Evolutionary conservation across 37 sponge, comb jelly and placozoan genomes (phyloP), one percentile per base, ranked within the genome.

Genomic region (Crambe crambe): DNA sequence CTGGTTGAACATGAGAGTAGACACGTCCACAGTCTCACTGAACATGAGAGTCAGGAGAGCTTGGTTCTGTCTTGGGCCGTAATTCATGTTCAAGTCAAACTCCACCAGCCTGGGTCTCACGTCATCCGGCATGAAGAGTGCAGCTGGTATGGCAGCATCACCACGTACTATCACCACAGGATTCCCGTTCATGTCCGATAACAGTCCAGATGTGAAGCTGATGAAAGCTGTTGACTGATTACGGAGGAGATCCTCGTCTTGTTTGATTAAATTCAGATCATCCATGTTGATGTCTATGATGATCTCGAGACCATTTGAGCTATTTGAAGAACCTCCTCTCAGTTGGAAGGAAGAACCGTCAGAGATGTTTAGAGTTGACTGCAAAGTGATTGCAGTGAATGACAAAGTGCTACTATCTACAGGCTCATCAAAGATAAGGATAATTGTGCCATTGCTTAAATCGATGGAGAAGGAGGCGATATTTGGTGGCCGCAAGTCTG

Each of bases 181-280:
- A 62, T 90, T 91, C 41, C 69, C 84, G 68, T 76, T 86, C 88
- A 92, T 92, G 79, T 96, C 96, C 54, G 67, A 22, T 20, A 91
- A 81, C 22, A 92, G 42, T 29, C 58, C 42, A n/a, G 69, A 29
- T 47, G 89, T 41, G 70, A 92, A 86, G 39, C 86, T 78, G 47
- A 96, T 67, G 58, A 54, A 92, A 23, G 86, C 80, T 0, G 93
- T 86, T 17, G 67, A 44, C 17, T 6, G n/a, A 30, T 66, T 76
- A 10, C 78, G 84, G 18, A 84, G 80, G 15, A 96, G 81, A 0
- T 37, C 36, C 37, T 80, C 77, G 72, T 96, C 84, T 56, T 43
- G 67, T 58, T 96, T 96, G 54, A 96, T 92, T 25, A 60, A 26
- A 37, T 96, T 87, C 21, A 92, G 67, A 71, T 96, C 97, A 38